Evolutionary conservation across 1,140 invertebrate genomes (phyloP), one percentile per base, ranked within the genome.

Genomic region (Temnothorax longispinosus): DNA sequence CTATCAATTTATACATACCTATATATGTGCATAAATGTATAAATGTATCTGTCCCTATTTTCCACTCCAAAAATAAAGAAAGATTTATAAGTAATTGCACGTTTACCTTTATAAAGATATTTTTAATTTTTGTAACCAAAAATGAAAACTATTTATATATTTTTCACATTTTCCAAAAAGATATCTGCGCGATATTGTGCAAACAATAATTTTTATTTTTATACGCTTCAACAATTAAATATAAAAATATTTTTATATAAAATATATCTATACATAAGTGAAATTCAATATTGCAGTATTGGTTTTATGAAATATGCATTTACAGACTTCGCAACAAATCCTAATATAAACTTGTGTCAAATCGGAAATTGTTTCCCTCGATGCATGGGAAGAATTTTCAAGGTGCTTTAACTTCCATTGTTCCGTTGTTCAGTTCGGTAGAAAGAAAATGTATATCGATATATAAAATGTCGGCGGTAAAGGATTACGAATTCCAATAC

Each of bases 331-430:
- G 38, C 67, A 56, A 38, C 50, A 72, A 41, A 47, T 74, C 18
- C 38, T 32, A 47, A 74, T 82, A 50, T 47, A 47, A 81, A 47
- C 21, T 56, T 44, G 65, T 44, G 41, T 82, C 27, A 82, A 58
- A 11, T 82, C 41, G 41, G 69, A 74, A 82, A 82, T 74, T 82
- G 38, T 58, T 56, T 72, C 44, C 27, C 35, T 15, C 65, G 21
- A 44, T n/a, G 38, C 38, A 52, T 38, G 10, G 18, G 6, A 60
- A 58, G n/a, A 38, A 72, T 74, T 7, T 21, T 41, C 32, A 21
- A 27, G 21, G 38, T 71, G 10, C 4, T 71, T 80, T 44, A 67
- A 64, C 60, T 52, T 56, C 2, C 41, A 32, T 58, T 27, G 18
- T 27, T 41, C 38, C 18, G 18, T 47, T 27, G 27, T 50, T 62